These are phyloP conservation scores for Protonibea diacanthus DNA, from an alignment of 2,797 vertebrate species.

Conservation along the genomic window DNA sequence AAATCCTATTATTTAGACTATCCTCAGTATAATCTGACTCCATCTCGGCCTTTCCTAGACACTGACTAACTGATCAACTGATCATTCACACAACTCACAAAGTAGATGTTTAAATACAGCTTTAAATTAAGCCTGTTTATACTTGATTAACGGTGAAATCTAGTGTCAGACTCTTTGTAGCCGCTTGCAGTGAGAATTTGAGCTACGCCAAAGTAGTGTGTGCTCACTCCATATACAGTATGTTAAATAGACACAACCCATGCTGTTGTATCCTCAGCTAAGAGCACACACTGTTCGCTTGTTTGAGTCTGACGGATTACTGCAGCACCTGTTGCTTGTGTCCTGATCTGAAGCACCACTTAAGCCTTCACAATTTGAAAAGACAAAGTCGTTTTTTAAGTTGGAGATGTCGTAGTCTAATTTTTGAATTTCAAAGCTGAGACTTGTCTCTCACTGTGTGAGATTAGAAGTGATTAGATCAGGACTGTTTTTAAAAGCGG, in stretches of 20 bases:
- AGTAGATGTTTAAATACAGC: not conserved
- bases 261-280: slow-evolving; percentile 3
- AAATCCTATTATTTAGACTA: slow-evolving; percentile 44
- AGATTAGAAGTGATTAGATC: not conserved
- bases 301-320: slow-evolving; percentile 41
- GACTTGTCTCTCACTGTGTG: not conserved
- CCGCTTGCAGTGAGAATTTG: not conserved
- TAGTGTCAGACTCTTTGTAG: not conserved
- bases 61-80: slow-evolving; percentile 16
- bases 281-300: slow-evolving; percentile 15
- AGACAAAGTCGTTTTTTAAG: slow-evolving; percentile 18
- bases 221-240: not conserved
- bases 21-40: slow-evolving; percentile 22
- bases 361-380: slow-evolving; percentile 19
- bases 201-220: not conserved
- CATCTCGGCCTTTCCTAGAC: slow-evolving; percentile 1
- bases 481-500: not conserved
- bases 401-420: not conserved
- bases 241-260: not conserved
- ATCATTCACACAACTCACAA: slow-evolving; percentile 11
- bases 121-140: slow-evolving; percentile 1
- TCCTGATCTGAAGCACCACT: slow-evolving; percentile 28
- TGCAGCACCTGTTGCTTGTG: slow-evolving; percentile 48
- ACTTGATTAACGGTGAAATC: not conserved
- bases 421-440: slow-evolving; percentile 6